Percentiles rank a stretch among this genome's conserved stretches.
phyloP scores from a whole-genome alignment of 2,888 invertebrate genomes.

The Eretmocerus hayati region DNA sequence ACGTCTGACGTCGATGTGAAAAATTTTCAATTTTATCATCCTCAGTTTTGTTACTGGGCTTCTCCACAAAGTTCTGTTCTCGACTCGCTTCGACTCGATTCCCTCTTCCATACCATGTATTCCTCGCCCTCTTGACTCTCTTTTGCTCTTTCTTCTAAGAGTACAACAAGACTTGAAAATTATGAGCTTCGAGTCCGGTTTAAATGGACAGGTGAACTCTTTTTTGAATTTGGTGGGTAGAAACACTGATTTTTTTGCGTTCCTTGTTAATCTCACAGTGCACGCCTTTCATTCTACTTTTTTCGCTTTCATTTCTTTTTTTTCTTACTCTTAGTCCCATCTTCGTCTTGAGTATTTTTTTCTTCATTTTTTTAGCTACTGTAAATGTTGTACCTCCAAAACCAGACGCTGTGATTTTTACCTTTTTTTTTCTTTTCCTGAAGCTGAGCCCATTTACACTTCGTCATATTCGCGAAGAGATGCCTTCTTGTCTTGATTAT shows the following conservation, averaged over 20 bases:
- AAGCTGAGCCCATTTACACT: too few species aligned
- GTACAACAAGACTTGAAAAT: slow-evolving; percentile 12
- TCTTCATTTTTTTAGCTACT: too few species aligned
- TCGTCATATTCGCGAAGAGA: too few species aligned
- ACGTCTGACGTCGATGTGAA: too few species aligned
- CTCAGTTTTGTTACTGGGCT: neutral
- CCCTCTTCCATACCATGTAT: too few species aligned
- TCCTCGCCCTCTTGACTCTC: slow-evolving; percentile 1
- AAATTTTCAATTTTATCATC: neutral
- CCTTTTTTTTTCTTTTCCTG: neutral
- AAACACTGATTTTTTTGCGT: slow-evolving; percentile 16
- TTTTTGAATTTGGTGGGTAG: slow-evolving; percentile 10
- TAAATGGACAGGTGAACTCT: slow-evolving; percentile 1
- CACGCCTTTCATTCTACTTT: too few species aligned
- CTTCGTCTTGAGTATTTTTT: too few species aligned
- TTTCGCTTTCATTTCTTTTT: neutral
- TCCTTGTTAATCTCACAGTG: slow-evolving; percentile 18
- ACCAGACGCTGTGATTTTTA: slow-evolving; percentile 2
- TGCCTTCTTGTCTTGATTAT: too few species aligned
- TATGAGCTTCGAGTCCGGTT: slow-evolving; percentile 7
- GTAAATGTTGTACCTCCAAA: too few species aligned
- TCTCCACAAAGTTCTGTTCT: neutral
- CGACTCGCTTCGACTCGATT: too few species aligned
- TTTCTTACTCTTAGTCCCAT: neutral
- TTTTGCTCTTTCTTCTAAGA: neutral